These are phyloP conservation scores for Hippocampus guttulatus DNA, from an alignment of 2,113 vertebrate species.

Conservation along the genomic window DNA sequence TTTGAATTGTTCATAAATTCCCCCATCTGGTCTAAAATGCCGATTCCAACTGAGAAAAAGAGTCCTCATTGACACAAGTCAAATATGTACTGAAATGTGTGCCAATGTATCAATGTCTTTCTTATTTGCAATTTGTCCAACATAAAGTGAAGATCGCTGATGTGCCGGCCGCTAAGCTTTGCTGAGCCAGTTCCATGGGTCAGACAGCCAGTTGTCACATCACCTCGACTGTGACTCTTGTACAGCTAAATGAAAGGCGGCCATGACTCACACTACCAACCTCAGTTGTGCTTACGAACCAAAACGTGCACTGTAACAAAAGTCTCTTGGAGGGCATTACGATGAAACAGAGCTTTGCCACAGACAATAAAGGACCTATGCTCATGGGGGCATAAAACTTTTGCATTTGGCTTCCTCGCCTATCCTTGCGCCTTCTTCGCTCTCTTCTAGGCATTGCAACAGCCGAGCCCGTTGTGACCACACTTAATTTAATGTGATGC, in stretches of 20 bases:
- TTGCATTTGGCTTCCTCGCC: background rate
- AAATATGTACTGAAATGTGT: background rate
- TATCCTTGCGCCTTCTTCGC: background rate
- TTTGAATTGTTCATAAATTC: background rate
- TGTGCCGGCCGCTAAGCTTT: background rate
- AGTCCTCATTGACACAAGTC: no score
- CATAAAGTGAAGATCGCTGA: background rate
- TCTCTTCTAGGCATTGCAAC: background rate
- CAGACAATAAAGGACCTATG: background rate
- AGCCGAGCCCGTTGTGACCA: background rate
- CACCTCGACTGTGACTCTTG: background rate
- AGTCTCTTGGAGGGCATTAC: conserved; percentile 1
- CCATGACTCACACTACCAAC: conserved; percentile 13
- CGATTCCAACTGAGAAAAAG: background rate
- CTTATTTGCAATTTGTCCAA: background rate
- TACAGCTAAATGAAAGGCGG: background rate
- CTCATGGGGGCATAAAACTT: background rate
- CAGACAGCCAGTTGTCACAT: conserved; percentile 12
- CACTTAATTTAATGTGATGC: background rate
- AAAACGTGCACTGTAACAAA: background rate
- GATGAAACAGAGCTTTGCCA: background rate
- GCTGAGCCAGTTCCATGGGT: conserved; percentile 5
- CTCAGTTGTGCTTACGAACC: conserved; percentile 15
- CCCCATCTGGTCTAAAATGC: background rate
- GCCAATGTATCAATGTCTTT: background rate